Evolutionary conservation across 2,888 invertebrate genomes (phyloP).

Genomic region (Torymus texanus): DNA sequence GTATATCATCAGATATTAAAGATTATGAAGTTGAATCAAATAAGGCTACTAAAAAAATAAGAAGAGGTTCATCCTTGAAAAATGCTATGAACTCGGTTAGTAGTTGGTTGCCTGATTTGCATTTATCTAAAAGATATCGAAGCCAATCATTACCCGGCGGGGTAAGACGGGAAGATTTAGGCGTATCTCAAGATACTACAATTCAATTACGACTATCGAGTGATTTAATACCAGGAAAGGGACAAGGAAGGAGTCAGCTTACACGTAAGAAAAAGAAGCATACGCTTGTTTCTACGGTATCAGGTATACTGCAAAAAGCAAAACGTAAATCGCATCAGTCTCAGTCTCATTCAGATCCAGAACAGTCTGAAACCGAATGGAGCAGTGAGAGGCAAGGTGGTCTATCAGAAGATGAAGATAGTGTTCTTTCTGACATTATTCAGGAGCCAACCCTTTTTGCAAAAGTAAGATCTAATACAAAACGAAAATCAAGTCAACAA

Average conservation of each 20-base stretch:
- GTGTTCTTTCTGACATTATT: conserved; percentile 83
- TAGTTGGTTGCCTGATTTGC: conserved; percentile 88
- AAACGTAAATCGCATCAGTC: conserved; percentile 80
- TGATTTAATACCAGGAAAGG: conserved; percentile 51
- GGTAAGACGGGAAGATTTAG: conserved; percentile 79
- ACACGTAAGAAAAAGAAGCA: conserved; percentile 85
- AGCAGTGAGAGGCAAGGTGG: conserved; percentile 84
- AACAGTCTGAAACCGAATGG: conserved; percentile 86
- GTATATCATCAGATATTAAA: conserved; percentile 83
- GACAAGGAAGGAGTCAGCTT: conserved; percentile 64
- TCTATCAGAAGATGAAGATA: conserved; percentile 82
- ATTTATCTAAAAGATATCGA: conserved; percentile 85
- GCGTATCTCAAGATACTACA: conserved; percentile 63
- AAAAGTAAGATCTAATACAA: conserved; percentile 77
- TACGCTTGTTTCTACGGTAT: conserved; percentile 88
- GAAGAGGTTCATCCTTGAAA: conserved; percentile 83
- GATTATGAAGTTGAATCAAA: conserved; percentile 77
- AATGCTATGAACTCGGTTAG: conserved; percentile 88
- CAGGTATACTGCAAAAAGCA: conserved; percentile 90
- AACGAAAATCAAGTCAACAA: conserved; percentile 62
- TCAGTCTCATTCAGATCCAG: conserved; percentile 83
- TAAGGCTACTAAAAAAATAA: conserved; percentile 81
- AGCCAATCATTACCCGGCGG: conserved; percentile 89
- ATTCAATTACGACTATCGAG: conserved; percentile 64
- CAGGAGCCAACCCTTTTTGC: conserved; percentile 81